Evolutionary conservation across 2,113 vertebrate species (phyloP).

Genomic region (Arvicanthis niloticus): DNA sequence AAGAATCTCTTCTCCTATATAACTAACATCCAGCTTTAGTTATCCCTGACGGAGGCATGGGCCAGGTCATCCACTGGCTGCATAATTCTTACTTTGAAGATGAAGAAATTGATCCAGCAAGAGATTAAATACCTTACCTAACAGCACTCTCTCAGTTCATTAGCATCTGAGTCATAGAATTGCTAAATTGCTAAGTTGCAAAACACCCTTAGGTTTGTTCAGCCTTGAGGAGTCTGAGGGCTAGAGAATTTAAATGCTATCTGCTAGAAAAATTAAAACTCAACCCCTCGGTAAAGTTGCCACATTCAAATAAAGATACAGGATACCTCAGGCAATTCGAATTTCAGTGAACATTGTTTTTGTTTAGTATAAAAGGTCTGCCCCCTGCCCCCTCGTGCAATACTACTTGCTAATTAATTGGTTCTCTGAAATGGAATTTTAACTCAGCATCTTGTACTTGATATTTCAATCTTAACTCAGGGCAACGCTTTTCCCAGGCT

Average conservation of each 20-base stretch:
- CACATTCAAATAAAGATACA: constrained; percentile 34
- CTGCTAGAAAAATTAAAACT: neutral
- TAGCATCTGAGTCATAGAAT: constrained; percentile 54
- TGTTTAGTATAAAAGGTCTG: neutral
- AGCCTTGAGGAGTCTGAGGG: neutral
- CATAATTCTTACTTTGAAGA: constrained; percentile 45
- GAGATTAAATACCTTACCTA: constrained; percentile 38
- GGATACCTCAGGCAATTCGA: neutral
- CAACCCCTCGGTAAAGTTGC: neutral
- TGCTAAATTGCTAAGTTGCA: neutral
- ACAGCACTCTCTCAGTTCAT: neutral
- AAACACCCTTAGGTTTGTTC: neutral
- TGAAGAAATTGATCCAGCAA: constrained; percentile 4
- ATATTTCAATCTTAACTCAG: neutral
- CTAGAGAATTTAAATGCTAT: neutral
- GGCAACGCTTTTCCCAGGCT: neutral
- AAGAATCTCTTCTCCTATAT: neutral
- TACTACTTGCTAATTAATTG: neutral
- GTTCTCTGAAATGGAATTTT: constrained; percentile 34
- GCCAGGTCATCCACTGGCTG: neutral
- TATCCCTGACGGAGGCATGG: neutral
- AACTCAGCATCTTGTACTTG: neutral
- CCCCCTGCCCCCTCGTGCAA: neutral
- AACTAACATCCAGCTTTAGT: neutral
- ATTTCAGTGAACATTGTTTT: neutral